A percentile compares a stretch with the other conserved stretches of the same genome.
Conservation (phyloP, 2,113 vertebrate genomes). For the Aythya baeri region DNA sequence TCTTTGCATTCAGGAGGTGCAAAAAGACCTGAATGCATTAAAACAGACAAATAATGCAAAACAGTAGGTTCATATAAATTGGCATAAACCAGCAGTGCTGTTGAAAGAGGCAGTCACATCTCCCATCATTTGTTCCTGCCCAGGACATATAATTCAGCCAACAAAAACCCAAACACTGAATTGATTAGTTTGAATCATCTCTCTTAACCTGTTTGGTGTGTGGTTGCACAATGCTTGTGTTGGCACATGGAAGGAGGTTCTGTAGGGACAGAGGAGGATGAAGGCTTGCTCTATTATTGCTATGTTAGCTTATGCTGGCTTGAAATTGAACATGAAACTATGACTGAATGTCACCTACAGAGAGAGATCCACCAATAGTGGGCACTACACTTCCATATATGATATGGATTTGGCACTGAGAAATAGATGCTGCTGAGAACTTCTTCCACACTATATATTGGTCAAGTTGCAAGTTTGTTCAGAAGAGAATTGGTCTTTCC, state of each 20-base stretch:
- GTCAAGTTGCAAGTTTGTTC: not conserved
- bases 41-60: not conserved
- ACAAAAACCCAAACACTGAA: not conserved
- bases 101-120: not conserved
- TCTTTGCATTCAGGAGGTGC: not conserved
- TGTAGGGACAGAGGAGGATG: not conserved
- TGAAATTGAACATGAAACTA: not conserved
- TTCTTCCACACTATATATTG: not conserved
- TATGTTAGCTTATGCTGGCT: not conserved
- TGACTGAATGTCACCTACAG: not conserved
- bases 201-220: fast-evolving
- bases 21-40: not conserved
- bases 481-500: not conserved
- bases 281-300: not conserved
- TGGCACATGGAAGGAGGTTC: not conserved
- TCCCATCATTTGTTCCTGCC: not conserved
- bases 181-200: not conserved
- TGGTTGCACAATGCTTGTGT: not conserved
- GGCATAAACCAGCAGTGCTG: not conserved
- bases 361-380: not conserved
- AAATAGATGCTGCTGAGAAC: not conserved
- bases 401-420: fast-evolving
- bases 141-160: not conserved
- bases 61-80: not conserved
- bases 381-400: not conserved